Evolutionary conservation across 2,888 invertebrate genomes (phyloP), one percentile per base, ranked within the genome.

Genomic region (Malthinus flaveolus): DNA sequence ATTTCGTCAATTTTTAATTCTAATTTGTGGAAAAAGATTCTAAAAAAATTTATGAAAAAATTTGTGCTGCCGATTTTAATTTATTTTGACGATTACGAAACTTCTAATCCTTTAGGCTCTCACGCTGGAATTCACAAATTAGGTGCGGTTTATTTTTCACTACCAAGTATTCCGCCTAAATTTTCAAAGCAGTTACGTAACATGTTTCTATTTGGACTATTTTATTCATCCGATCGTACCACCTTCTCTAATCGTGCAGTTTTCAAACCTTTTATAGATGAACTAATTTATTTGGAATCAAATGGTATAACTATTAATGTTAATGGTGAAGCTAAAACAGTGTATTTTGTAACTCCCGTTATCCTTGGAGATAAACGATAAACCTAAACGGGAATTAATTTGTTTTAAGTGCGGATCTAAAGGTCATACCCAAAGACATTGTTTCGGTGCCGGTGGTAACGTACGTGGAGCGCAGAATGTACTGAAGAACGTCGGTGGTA

Each of bases 291-390:
- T 9, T 34, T 51, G 23, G 51, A 51, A 51, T 12, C 12, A 10
- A 7, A 23, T 8, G 51, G 51, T 5, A 13, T 51, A 5, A 7
- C 9, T n/a, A 11, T 51, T 32, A 51, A 39, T 34, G 15, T 11
- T 23, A 6, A 7, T 15, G 51, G 7, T 23, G 8, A 31, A 3
- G 32, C 3, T 10, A 8, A 33, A 13, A 32, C 34, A 15, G 10
- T 51, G 6, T 15, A 34, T 34, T 44, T 51, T 34, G 3, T 23
- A 7, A n/a, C 34, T 33, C n/a, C 12, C 9, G 10, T 44, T 7
- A 44, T 51, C n/a, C 9, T 44, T 7, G 51, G 51, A 9, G 51
- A 51, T 44, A 51, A 51, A n/a, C n/a, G n/a, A n/a, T n/a, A n/a
- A n/a, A n/a, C n/a, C n/a, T n/a, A n/a, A n/a, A n/a, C n/a, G n/a